Conservation (phyloP, 2,888 invertebrate species). For the Alviniconcha strummeri region DNA sequence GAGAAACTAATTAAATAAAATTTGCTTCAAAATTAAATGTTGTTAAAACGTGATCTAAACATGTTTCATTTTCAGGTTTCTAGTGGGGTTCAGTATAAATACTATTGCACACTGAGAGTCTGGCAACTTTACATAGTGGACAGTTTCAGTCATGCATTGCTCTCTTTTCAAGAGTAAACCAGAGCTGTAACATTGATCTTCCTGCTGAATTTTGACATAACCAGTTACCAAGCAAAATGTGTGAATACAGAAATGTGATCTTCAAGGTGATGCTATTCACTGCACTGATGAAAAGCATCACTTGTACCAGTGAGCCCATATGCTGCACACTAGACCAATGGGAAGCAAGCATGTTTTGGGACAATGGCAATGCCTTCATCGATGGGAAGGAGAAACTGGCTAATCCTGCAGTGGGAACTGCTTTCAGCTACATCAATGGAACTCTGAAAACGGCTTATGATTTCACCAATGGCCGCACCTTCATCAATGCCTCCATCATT, state of each 20-base stretch:
- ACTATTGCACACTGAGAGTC: too few relatives aligned
- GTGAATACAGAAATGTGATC: neutral
- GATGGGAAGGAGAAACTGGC: neutral
- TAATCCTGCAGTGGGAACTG: neutral
- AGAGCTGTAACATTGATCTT: too few relatives aligned
- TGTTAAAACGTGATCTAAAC: too few relatives aligned
- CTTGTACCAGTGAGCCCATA: neutral
- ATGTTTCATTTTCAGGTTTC: too few relatives aligned
- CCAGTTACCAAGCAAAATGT: neutral
- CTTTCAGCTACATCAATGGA: slow-evolving; percentile 1
- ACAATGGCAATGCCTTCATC: slow-evolving; percentile 29
- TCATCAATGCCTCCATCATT: slow-evolving; percentile 8
- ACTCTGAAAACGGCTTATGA: slow-evolving; percentile 17
- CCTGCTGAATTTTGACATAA: too few relatives aligned
- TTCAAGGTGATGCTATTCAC: neutral
- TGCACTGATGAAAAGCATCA: neutral
- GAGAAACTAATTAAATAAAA: too few relatives aligned
- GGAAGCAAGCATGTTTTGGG: slow-evolving; percentile 21
- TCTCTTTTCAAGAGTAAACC: too few relatives aligned
- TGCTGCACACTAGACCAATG: slow-evolving; percentile 32
- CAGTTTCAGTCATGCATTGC: too few relatives aligned
- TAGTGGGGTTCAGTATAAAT: too few relatives aligned
- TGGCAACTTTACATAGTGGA: too few relatives aligned
- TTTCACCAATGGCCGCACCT: slow-evolving; percentile 26
- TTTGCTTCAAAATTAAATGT: too few relatives aligned